Evolutionary conservation across 2,888 invertebrate species (phyloP).

Genomic region (Galerucella nymphaeae): DNA sequence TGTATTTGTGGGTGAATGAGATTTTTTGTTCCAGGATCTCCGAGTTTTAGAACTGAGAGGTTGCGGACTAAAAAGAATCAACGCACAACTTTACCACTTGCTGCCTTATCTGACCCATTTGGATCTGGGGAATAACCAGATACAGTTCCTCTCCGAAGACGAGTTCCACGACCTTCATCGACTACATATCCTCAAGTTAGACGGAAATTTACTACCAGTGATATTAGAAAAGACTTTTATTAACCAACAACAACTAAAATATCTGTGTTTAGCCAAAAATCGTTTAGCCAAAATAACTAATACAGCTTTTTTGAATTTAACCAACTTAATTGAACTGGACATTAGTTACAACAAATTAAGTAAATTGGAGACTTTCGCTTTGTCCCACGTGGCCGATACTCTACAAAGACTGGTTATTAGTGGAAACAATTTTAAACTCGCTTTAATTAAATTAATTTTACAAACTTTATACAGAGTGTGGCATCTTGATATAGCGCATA

Average conservation of each 20-base stretch:
- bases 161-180: conserved; percentile 78
- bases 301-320: conserved; percentile 78
- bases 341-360: conserved; percentile 82
- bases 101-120: conserved; percentile 78
- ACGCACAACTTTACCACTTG: conserved; percentile 82
- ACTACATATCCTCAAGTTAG: conserved; percentile 73
- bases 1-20: too few species aligned
- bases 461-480: conserved; percentile 71
- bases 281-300: conserved; percentile 80
- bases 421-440: conserved; percentile 75
- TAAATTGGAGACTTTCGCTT: conserved; percentile 72
- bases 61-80: conserved; percentile 79
- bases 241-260: conserved; percentile 63
- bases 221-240: conserved; percentile 78
- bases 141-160: conserved; percentile 79
- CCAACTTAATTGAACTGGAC: conserved; percentile 76
- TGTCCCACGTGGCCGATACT: conserved; percentile 72
- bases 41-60: conserved; percentile 77
- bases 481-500: conserved; percentile 71
- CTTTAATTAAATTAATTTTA: conserved; percentile 70
- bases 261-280: conserved; percentile 76
- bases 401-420: conserved; percentile 76
- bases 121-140: conserved; percentile 81
- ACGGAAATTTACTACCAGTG: conserved; percentile 82
- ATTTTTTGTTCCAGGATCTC: conserved; percentile 71